Evolutionary conservation across 2,113 vertebrate species (phyloP), one percentile per base, ranked within the genome.

Genomic region (Hylia prasina): DNA sequence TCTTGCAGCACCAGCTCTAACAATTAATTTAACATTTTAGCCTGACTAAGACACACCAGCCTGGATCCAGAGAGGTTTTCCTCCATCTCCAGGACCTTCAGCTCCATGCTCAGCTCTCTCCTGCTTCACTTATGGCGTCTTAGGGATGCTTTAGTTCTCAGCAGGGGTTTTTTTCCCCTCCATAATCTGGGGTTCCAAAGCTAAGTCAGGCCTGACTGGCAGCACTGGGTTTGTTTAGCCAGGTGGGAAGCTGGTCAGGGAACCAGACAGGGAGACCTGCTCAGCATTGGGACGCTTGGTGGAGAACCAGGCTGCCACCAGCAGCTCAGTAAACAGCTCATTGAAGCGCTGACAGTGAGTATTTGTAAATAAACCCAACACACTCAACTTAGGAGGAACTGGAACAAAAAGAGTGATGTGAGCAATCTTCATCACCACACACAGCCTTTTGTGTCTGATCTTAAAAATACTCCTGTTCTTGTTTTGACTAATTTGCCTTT

Each of bases 311-410:
- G 23, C 84, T 71, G 66, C 48, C 28, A 25, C 2, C 1, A 44
- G 27, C 19, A 15, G 53, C 64, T 69, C 89, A 50, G 45, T 5
- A 16, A 89, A 72, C 44, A n/a, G 22, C 54, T 71, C 63, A 51
- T 0, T 2, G 1, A 82, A 86, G 54, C 1, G 0, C 37, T 60
- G 33, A 42, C 39, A 69, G n/a, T 7, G 48, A 68, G 15, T n/a
- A 71, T 40, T 72, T 73, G 63, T 48, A 88, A 72, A 80, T 28
- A 42, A 94, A 87, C 8, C 28, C 42, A 47, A 30, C 6, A 6
- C 15, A 21, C 27, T 14, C 47, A 44, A 1, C 6, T 42, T 21
- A 37, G 37, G 33, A 63, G 30, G 12, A 82, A 28, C 0, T 27
- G 61, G 44, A 60, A 88, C 14, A 37, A 85, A 81, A 71, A 47